Evolutionary conservation across 2,797 vertebrate species (phyloP), one percentile per base, ranked within the genome.

Genomic region (Danio aesculapii): DNA sequence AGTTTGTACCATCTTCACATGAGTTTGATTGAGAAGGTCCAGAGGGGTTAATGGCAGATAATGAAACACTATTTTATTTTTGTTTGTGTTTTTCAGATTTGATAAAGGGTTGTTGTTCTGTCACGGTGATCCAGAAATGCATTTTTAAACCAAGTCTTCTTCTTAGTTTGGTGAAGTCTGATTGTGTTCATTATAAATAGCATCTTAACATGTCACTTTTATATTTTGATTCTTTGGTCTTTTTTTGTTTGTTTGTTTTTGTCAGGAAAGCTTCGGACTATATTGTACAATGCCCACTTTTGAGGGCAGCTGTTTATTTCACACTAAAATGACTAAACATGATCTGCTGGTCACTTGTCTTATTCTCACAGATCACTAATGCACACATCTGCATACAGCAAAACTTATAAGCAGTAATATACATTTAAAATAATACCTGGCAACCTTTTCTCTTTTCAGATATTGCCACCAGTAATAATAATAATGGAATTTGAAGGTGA

Each of bases 11-110:
- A 49, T 74, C 30, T 61, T 55, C 67, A 66, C 39, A 39, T 19
- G 68, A 77, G 71, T 55, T 63, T 75, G 53, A 52, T 74, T 82
- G 61, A 61, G 41, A 59, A 16, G 30, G 53, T 67, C 76, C 44
- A 43, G 53, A n/a, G 44, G 53, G 14, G 58, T 84, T 57, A 64
- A 77, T 53, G 78, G 61, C 72, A 81, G 66, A 77, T 67, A 93
- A 94, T 94, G 94, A 94, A 95, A 96, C 95, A 95, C 94, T 95
- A 93, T 96, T 93, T 96, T 94, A 90, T 95, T 94, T 93, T 94
- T 30, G 30, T 30, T 30, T 30, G 30, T 30, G 30, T 30, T 30
- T 30, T 30, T 30, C 94, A 91, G 92, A 93, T 86, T 92, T 92
- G 84, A 87, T 78, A 16, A 53, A 30, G 68, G 77, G 64, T 70